Percentiles rank a stretch among this genome's conserved stretches.
These are phyloP conservation scores for Meghimatium bilineatum DNA, from an alignment of 2,888 invertebrate genomes.

Conservation along the genomic window DNA sequence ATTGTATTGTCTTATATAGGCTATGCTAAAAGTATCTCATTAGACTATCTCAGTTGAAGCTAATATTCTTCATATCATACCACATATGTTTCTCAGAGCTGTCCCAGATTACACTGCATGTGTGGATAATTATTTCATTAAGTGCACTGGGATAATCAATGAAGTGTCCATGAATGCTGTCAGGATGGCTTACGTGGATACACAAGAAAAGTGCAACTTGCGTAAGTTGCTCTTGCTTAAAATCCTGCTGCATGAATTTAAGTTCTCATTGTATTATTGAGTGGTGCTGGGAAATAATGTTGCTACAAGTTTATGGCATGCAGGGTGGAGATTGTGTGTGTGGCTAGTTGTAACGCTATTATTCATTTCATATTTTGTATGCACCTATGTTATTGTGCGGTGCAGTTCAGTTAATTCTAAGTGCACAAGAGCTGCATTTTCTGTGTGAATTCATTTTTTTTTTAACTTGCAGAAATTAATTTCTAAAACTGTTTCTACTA, in stretches of 20 bases:
- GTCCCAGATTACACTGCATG: conserved; percentile 24
- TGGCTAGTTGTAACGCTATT: neutral
- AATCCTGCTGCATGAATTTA: neutral
- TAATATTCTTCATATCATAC: neutral
- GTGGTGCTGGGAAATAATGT: neutral
- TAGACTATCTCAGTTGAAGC: neutral
- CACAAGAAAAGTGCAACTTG: neutral
- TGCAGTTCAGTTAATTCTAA: neutral
- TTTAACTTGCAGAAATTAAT: neutral
- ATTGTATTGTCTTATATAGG: neutral
- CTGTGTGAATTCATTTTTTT: neutral
- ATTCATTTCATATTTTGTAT: neutral
- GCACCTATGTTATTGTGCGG: neutral
- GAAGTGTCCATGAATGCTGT: conserved; percentile 41
- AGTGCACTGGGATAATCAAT: conserved; percentile 17
- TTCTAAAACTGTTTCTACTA: neutral
- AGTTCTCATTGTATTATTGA: neutral
- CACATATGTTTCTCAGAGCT: conserved; percentile 36
- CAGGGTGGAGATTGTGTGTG: neutral
- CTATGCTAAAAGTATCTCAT: neutral
- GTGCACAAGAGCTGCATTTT: neutral
- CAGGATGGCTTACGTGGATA: conserved; percentile 18
- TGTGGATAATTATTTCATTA: conserved; percentile 26
- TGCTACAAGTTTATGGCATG: neutral
- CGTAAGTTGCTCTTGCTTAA: conserved; percentile 29